Percentiles rank a stretch among this genome's conserved stretches.
Conservation (phyloP, 2,888 invertebrate species). For the Gisinianus flammeolus region DNA sequence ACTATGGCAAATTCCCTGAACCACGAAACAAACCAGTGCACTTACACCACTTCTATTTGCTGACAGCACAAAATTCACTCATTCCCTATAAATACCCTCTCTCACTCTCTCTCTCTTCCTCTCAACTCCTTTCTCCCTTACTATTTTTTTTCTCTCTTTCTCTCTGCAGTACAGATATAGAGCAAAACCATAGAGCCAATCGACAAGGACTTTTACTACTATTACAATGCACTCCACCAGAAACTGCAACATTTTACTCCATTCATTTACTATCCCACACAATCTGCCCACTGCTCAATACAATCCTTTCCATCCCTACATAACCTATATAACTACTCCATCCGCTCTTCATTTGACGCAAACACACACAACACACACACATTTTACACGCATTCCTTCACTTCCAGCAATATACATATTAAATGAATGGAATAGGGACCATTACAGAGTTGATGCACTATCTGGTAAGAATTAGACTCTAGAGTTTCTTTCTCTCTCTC, state of each 20-base stretch:
- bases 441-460: too few relatives aligned
- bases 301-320: neutral
- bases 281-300: neutral
- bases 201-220: neutral
- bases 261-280: constrained; percentile 6
- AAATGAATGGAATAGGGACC: too few relatives aligned
- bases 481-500: too few relatives aligned
- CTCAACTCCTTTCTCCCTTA: too few relatives aligned
- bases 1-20: neutral
- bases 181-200: neutral
- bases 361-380: too few relatives aligned
- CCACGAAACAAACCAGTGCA: neutral
- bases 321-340: too few relatives aligned
- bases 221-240: neutral
- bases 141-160: too few relatives aligned
- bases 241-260: neutral
- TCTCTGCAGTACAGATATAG: too few relatives aligned
- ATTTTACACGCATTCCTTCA: neutral
- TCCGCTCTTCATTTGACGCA: too few relatives aligned
- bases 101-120: constrained; percentile 11
- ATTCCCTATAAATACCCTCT: constrained; percentile 10
- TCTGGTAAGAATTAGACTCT: too few relatives aligned
- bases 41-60: neutral
- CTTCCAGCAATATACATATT: too few relatives aligned
- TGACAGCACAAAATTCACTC: constrained; percentile 7